These are phyloP conservation scores for Lerista edwardsae DNA, from an alignment of 2,797 vertebrate genomes.

Conservation along the genomic window DNA sequence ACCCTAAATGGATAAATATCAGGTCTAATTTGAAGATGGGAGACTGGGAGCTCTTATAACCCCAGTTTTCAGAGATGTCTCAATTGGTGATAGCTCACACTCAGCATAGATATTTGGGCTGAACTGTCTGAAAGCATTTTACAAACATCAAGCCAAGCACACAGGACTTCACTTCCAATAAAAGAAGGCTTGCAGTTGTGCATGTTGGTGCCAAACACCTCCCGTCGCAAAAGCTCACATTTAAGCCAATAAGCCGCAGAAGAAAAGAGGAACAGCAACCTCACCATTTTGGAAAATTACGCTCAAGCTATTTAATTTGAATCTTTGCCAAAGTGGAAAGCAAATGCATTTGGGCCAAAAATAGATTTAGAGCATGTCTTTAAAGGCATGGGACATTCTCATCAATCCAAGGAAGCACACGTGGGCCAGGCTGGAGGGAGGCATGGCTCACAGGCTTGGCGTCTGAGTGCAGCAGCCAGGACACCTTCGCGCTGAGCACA, in stretches of 20 bases:
- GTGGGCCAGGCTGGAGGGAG: not conserved
- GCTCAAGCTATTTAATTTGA: constrained; percentile 35
- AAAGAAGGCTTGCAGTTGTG: not conserved
- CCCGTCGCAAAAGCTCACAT: not conserved
- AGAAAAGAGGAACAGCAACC: constrained; percentile 10
- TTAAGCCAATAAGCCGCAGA: constrained; percentile 29
- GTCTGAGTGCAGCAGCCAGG: constrained; percentile 27
- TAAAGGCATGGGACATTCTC: constrained; percentile 23
- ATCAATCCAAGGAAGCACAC: constrained; percentile 24
- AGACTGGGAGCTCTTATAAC: not conserved
- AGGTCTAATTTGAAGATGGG: not conserved
- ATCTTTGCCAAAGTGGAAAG: not conserved
- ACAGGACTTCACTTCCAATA: constrained; percentile 5
- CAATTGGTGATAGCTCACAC: constrained; percentile 19
- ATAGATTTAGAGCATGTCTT: not conserved
- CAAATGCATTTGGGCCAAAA: constrained; percentile 14
- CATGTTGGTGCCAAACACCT: not conserved
- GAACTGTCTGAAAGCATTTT: constrained; percentile 44
- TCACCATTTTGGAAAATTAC: constrained; percentile 37
- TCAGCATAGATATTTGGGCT: constrained; percentile 31
- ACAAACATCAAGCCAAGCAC: not conserved
- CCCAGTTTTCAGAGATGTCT: constrained; percentile 11
- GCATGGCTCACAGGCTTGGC: not conserved
- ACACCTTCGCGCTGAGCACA: not conserved
- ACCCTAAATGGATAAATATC: constrained; percentile 14